Conservation (phyloP, 2,888 invertebrate species). For the Oscheius sp. region DNA sequence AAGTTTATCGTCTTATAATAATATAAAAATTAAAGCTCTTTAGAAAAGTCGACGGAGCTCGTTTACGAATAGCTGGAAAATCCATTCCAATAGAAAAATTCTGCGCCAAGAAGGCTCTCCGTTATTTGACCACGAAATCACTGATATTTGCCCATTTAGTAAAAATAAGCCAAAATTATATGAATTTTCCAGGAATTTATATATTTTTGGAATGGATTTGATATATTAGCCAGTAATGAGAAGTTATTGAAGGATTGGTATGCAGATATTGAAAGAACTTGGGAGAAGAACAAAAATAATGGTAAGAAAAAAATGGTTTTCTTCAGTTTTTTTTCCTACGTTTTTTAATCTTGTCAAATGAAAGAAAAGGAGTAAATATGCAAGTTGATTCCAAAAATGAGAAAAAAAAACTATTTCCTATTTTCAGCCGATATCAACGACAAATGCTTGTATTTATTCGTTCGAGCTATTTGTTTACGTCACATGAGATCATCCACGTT, state of each 20-base stretch:
- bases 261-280: slow-evolving; percentile 66
- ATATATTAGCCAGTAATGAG: slow-evolving; percentile 81
- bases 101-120: slow-evolving; percentile 83
- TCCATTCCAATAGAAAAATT: slow-evolving; percentile 97
- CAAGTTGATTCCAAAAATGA: too few relatives aligned
- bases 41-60: slow-evolving; percentile 83
- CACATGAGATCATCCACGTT: slow-evolving; percentile 82
- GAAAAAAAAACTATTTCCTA: background rate
- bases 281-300: slow-evolving; percentile 49
- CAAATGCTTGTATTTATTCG: slow-evolving; percentile 77
- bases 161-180: slow-evolving; percentile 50
- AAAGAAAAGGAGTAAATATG: too few relatives aligned
- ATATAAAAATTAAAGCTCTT: background rate
- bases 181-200: slow-evolving; percentile 78
- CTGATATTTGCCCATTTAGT: slow-evolving; percentile 83
- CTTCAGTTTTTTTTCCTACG: background rate
- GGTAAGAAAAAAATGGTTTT: too few relatives aligned
- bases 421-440: slow-evolving; percentile 56
- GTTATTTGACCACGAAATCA: slow-evolving; percentile 81
- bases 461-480: slow-evolving; percentile 85
- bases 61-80: slow-evolving; percentile 92
- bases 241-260: slow-evolving; percentile 71
- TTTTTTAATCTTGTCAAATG: too few relatives aligned
- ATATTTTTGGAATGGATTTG: slow-evolving; percentile 91
- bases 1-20: slow-evolving; percentile 17